Conservation (phyloP, 1,140 invertebrate species). For the Sminthurinus signatus region DNA sequence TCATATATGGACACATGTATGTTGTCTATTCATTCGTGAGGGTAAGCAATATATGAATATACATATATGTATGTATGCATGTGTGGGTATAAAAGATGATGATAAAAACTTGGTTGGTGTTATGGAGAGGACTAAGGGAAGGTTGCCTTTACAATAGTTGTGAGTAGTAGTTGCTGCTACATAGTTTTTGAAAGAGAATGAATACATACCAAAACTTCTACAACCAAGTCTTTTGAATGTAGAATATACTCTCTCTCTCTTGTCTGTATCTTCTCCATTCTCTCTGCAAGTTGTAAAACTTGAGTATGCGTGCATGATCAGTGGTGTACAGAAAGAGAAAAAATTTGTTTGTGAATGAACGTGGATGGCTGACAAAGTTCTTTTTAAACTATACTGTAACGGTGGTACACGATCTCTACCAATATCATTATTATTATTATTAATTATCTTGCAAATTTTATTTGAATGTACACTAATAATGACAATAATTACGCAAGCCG, state of each 20-base stretch:
- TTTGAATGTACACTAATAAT: no score
- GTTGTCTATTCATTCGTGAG: no score
- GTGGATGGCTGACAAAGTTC: constrained; percentile 11
- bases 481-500: no score
- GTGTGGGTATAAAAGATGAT: background rate
- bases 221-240: background rate
- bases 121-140: background rate
- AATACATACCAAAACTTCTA: background rate
- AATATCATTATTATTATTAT: background rate
- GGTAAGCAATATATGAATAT: background rate
- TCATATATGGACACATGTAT: no score
- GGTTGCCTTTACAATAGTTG: background rate
- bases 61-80: background rate
- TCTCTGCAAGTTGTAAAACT: constrained; percentile 19
- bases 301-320: constrained; percentile 28
- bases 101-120: background rate
- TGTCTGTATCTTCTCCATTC: background rate
- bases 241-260: background rate
- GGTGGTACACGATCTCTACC: background rate
- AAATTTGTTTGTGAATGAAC: constrained; percentile 32
- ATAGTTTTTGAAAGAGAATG: background rate
- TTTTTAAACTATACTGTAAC: constrained; percentile 5
- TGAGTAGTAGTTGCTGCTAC: background rate
- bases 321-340: constrained; percentile 31
- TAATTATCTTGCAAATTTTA: constrained; percentile 1